Evolutionary conservation across 1,140 invertebrate species (phyloP).

Genomic region (Drosophila melanica): DNA sequence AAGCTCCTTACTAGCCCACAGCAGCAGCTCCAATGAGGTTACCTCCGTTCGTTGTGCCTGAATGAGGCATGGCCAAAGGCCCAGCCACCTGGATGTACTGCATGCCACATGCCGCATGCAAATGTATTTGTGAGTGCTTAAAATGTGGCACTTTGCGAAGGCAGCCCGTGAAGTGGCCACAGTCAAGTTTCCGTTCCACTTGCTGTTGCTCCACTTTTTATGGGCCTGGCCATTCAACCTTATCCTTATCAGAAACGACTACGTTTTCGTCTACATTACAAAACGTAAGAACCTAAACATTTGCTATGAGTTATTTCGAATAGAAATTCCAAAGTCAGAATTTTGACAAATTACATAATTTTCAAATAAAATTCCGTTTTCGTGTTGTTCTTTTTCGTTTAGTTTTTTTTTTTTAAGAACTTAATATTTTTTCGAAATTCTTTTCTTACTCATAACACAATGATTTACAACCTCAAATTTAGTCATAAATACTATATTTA

Average conservation of each 20-base stretch:
- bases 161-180: slow-evolving; percentile 17
- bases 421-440: too few relatives aligned
- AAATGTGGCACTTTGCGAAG: slow-evolving; percentile 40
- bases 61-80: slow-evolving; percentile 19
- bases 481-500: too few relatives aligned
- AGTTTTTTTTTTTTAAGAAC: too few relatives aligned
- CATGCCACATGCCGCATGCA: slow-evolving; percentile 11
- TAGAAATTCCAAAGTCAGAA: not conserved
- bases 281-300: too few relatives aligned
- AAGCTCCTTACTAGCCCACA: slow-evolving; percentile 30
- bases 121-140: slow-evolving; percentile 34
- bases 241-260: not conserved
- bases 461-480: too few relatives aligned
- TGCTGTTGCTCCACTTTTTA: slow-evolving; percentile 22
- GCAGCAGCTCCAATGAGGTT: slow-evolving; percentile 29
- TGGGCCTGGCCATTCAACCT: slow-evolving; percentile 17
- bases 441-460: too few relatives aligned
- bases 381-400: too few relatives aligned
- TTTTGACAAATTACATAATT: too few relatives aligned
- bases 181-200: slow-evolving; percentile 30
- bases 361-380: too few relatives aligned
- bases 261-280: slow-evolving; percentile 2
- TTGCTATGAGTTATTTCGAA: not conserved
- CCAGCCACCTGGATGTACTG: slow-evolving; percentile 27
- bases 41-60: slow-evolving; percentile 46